Conservation (phyloP, 1,140 invertebrate species). For the Eciton burchellii region DNA sequence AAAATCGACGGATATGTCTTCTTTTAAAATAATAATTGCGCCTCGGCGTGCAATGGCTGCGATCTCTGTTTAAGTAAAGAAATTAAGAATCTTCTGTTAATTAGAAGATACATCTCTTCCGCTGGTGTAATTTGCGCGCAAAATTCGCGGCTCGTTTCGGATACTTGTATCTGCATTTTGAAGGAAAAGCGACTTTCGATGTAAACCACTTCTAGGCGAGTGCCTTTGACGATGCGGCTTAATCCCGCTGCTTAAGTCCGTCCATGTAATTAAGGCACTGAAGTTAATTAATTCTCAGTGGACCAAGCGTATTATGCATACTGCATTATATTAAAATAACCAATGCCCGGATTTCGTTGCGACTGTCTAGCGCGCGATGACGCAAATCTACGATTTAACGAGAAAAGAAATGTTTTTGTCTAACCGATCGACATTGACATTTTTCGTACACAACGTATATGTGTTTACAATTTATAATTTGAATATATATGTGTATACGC, state of each 20-base stretch:
- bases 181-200: not conserved
- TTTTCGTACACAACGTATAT: too few species aligned
- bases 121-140: not conserved
- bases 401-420: too few species aligned
- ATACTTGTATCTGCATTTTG: not conserved
- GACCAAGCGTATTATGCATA: not conserved
- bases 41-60: too few species aligned
- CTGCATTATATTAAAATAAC: not conserved
- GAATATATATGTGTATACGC: too few species aligned
- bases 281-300: slow-evolving; percentile 16
- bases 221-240: not conserved
- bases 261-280: not conserved
- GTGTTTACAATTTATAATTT: too few species aligned
- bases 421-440: too few species aligned
- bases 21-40: too few species aligned
- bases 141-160: not conserved
- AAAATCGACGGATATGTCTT: not conserved
- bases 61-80: too few species aligned
- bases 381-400: not conserved
- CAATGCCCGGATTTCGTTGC: not conserved
- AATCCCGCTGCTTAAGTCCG: not conserved
- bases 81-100: not conserved
- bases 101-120: not conserved
- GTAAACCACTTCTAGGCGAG: not conserved
- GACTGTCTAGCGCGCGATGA: not conserved